These are phyloP conservation scores for Petrocephalus zakoni DNA, from an alignment of 2,113 vertebrate species.

Conservation along the genomic window DNA sequence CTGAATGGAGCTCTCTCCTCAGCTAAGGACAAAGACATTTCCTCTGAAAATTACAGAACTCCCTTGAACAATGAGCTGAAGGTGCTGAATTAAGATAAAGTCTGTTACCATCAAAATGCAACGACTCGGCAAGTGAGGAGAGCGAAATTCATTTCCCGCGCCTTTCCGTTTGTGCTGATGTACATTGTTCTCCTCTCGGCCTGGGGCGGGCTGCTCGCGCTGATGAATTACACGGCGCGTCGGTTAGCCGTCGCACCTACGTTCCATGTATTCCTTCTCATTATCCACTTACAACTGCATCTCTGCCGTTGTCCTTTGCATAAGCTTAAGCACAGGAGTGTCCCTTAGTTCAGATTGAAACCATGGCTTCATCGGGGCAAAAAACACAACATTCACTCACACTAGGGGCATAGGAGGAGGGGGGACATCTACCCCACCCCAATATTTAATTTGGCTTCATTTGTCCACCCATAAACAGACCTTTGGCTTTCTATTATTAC, in stretches of 20 bases:
- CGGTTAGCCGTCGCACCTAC: not conserved
- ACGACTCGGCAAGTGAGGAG: not conserved
- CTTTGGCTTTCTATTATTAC: not conserved
- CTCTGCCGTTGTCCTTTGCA: not conserved
- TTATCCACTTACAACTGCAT: not conserved
- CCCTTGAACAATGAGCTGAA: constrained; percentile 12
- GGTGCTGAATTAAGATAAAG: constrained; percentile 12
- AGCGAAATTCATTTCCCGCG: not conserved
- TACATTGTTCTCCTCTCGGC: not conserved
- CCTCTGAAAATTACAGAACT: constrained; percentile 22
- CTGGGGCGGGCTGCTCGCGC: not conserved
- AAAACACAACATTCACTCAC: not conserved
- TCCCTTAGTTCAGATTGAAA: not conserved
- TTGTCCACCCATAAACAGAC: not conserved
- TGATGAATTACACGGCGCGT: not conserved
- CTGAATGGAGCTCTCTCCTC: constrained; percentile 6
- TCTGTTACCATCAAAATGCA: not conserved
- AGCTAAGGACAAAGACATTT: constrained; percentile 24
- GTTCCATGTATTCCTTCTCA: not conserved
- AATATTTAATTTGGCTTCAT: not conserved
- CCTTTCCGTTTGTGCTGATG: not conserved
- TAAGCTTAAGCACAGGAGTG: not conserved
- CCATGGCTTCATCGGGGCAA: not conserved
- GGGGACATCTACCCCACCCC: not conserved
- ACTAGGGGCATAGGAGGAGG: not conserved